These are phyloP conservation scores for Climacteris rufus DNA, from an alignment of 2,113 vertebrate genomes.

Conservation along the genomic window DNA sequence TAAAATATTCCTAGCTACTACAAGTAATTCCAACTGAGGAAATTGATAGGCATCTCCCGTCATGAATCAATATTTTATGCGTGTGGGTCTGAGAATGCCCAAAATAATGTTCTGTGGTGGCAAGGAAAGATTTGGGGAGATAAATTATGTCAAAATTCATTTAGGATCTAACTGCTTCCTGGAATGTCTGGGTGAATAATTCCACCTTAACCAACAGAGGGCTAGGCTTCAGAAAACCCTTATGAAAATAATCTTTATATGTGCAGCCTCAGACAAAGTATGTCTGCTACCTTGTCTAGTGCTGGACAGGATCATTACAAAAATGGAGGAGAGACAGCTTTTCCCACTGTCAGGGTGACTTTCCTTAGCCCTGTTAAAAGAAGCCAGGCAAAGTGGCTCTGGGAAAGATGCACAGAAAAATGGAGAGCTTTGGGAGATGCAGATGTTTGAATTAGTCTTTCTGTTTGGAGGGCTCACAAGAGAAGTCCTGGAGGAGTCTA, in stretches of 20 bases:
- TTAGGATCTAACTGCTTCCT: not conserved
- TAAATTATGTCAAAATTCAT: not conserved
- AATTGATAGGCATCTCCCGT: not conserved
- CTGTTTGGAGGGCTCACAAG: not conserved
- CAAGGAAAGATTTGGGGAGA: not conserved
- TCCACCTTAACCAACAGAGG: not conserved
- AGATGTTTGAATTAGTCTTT: not conserved
- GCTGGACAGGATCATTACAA: not conserved
- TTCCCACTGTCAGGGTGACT: not conserved
- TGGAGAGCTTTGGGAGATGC: not conserved
- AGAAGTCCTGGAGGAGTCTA: not conserved
- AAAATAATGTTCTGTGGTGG: not conserved
- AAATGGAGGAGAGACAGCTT: not conserved
- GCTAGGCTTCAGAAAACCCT: not conserved
- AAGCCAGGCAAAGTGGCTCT: not conserved
- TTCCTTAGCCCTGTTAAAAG: not conserved
- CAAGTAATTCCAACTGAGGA: not conserved
- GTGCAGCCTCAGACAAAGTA: not conserved
- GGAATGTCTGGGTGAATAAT: not conserved
- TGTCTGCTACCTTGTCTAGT: not conserved
- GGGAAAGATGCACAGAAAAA: not conserved
- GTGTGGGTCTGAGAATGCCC: not conserved
- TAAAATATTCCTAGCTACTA: not conserved
- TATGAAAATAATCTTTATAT: not conserved
- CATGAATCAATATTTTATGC: not conserved